A percentile compares a stretch with the other conserved stretches of the same genome.
phyloP scores from a whole-genome alignment of 2,113 vertebrate species.

The Octodon degus region DNA sequence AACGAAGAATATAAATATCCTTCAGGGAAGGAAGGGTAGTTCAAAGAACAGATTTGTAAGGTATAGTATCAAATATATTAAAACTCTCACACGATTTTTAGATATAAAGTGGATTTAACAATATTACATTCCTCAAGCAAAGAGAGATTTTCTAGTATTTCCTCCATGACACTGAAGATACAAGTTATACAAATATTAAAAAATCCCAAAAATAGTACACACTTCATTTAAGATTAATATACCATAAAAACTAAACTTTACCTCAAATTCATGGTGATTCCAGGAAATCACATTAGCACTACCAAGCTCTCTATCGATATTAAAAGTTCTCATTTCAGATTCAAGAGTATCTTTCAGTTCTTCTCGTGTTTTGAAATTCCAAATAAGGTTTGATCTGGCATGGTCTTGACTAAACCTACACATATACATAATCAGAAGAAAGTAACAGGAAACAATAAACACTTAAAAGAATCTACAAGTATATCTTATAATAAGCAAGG shows the following conservation, averaged over 20 bases:
- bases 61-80: conserved; percentile 16
- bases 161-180: neutral
- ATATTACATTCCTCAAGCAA: conserved; percentile 1
- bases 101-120: neutral
- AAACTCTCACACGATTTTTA: neutral
- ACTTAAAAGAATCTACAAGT: conserved; percentile 12
- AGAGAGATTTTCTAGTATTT: conserved; percentile 31
- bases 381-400: conserved; percentile 96
- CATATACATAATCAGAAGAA: conserved; percentile 46
- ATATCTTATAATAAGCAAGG: conserved; percentile 34
- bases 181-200: neutral
- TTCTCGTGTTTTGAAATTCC: conserved; percentile 99
- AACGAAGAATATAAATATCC: neutral
- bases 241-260: conserved; percentile 74
- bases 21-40: neutral
- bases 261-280: conserved; percentile 99
- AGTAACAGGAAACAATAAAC: conserved; percentile 45
- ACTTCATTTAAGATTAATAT: neutral
- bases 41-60: neutral
- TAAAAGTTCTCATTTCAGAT: conserved; percentile 97
- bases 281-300: conserved; percentile 96
- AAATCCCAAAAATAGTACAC: neutral
- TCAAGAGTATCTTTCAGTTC: conserved; percentile 97
- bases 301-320: conserved; percentile 96
- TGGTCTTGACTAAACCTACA: conserved; percentile 96